phyloP scores from a whole-genome alignment of 1,140 invertebrate genomes.

The Kradibia gibbosae region DNA sequence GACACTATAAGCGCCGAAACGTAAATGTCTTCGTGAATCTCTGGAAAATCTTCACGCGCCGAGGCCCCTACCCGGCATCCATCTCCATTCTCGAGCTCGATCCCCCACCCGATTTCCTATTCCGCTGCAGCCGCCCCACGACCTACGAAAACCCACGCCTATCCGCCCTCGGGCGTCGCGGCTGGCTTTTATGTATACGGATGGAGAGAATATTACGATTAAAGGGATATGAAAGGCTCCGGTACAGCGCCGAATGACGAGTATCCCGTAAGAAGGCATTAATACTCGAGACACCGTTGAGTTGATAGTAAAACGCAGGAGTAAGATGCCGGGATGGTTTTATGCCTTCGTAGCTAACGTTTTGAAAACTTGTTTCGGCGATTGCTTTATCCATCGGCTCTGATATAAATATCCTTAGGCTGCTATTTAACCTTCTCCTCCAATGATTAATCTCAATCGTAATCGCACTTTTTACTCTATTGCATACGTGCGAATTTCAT shows the following conservation, averaged over 20 bases:
- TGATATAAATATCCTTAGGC: neutral
- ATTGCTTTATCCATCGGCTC: neutral
- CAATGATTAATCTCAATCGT: neutral
- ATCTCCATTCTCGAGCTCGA: neutral
- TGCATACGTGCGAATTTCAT: neutral
- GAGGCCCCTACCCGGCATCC: neutral
- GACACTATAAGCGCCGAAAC: slow-evolving; percentile 41
- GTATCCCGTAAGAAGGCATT: neutral
- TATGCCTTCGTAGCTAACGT: neutral
- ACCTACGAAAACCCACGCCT: too few species aligned
- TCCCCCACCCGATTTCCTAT: neutral
- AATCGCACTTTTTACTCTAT: neutral
- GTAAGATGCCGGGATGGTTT: neutral
- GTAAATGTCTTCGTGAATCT: slow-evolving; percentile 47
- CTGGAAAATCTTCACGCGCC: slow-evolving; percentile 30
- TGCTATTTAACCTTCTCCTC: neutral
- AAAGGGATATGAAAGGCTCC: slow-evolving; percentile 25
- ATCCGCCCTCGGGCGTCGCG: neutral
- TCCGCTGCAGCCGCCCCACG: neutral
- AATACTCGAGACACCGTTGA: neutral
- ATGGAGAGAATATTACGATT: slow-evolving; percentile 43
- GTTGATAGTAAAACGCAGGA: neutral
- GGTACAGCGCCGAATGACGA: neutral
- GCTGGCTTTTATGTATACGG: slow-evolving; percentile 23
- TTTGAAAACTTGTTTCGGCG: neutral